Evolutionary conservation across 1,140 invertebrate genomes (phyloP), one percentile per base, ranked within the genome.

Genomic region (Drosophila quadrilineata): DNA sequence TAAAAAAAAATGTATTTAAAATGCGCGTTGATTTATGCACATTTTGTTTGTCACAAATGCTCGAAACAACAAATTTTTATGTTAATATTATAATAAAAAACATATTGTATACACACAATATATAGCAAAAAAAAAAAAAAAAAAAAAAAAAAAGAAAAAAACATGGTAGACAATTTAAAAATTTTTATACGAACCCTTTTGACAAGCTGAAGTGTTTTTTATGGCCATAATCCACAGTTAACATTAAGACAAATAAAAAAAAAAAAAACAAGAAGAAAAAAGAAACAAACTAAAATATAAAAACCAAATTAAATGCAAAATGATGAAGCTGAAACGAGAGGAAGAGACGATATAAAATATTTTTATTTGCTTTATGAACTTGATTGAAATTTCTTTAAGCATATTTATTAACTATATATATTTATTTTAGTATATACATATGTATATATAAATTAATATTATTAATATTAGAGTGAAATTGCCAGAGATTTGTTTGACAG

Each of bases 111-210:
- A n/a, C n/a, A n/a, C n/a, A n/a, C n/a, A n/a, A n/a, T n/a, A n/a
- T n/a, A n/a, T n/a, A n/a, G n/a, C n/a, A n/a, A n/a, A n/a, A n/a
- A n/a, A n/a, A n/a, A n/a, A n/a, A n/a, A n/a, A n/a, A n/a, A n/a
- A n/a, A n/a, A n/a, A n/a, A n/a, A n/a, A n/a, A n/a, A n/a, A n/a
- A n/a, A n/a, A n/a, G n/a, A n/a, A n/a, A n/a, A n/a, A n/a, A n/a
- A n/a, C n/a, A n/a, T n/a, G n/a, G n/a, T n/a, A n/a, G n/a, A n/a
- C n/a, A n/a, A n/a, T n/a, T n/a, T n/a, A n/a, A n/a, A n/a, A n/a
- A n/a, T n/a, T n/a, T n/a, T n/a, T n/a, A n/a, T n/a, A 84, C 77
- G 31, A 71, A 84, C 79, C 79, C 59, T 71, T 59, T 75, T 48
- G 49, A 21, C 41, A 68, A 31, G 59, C 41, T 67, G 62, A 71